A percentile compares a stretch with the other conserved stretches of the same genome.
Conservation (phyloP, 2,797 vertebrate genomes). For the Oryzias dopingdopingensis region DNA sequence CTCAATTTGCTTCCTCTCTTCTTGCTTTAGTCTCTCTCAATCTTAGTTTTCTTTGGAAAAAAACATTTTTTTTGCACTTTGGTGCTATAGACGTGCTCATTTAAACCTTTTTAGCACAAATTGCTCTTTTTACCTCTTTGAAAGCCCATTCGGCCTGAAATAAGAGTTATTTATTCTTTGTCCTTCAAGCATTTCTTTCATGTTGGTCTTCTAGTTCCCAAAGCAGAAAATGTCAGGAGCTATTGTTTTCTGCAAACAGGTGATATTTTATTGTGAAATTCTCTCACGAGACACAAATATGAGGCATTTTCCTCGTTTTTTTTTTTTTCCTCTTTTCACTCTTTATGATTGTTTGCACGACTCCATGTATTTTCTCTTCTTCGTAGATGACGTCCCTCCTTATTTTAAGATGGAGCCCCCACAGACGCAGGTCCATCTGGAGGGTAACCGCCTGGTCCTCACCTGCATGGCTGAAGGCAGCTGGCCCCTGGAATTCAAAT, state of each 20-base stretch:
- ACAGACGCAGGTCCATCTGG: conserved; percentile 92
- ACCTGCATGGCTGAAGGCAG: conserved; percentile 99
- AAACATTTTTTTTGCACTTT: conserved; percentile 44
- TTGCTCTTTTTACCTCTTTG: conserved; percentile 67
- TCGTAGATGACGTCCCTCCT: conserved; percentile 89
- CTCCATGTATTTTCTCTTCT: neutral
- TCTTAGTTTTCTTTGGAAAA: conserved; percentile 4
- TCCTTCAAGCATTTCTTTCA: conserved; percentile 59
- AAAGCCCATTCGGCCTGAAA: conserved; percentile 67
- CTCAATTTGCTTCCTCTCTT: conserved; percentile 49
- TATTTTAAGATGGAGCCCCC: conserved; percentile 98
- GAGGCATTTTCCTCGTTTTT: no score
- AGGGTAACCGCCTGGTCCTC: conserved; percentile 94
- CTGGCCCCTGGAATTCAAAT: conserved; percentile 98
- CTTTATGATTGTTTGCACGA: no score
- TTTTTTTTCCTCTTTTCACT: no score
- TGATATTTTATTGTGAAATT: conserved; percentile 45
- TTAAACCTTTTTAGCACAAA: conserved; percentile 68
- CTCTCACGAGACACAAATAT: conserved; percentile 27
- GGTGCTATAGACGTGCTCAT: conserved; percentile 65
- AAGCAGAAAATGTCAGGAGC: conserved; percentile 59
- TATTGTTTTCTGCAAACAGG: conserved; percentile 54
- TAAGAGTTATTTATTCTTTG: conserved; percentile 62
- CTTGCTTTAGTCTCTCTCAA: conserved; percentile 7
- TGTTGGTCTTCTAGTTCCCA: conserved; percentile 73